A percentile compares a stretch with the other conserved stretches of the same genome.
Evolutionary conservation across 2,888 invertebrate genomes (phyloP).

Genomic region (Pedicia rivosa): DNA sequence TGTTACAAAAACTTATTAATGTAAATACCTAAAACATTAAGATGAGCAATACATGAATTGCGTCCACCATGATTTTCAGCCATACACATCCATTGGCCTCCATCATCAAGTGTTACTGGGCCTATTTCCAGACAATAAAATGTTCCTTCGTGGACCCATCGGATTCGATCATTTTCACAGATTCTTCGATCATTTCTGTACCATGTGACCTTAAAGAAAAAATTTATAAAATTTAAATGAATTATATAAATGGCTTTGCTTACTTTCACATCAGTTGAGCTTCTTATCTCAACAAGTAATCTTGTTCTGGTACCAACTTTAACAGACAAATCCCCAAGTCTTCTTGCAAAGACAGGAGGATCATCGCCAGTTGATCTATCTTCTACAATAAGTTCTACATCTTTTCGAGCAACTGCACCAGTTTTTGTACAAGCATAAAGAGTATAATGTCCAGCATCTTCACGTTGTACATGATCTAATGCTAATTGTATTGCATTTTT

Average conservation of each 20-base stretch:
- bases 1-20: slow-evolving; percentile 30
- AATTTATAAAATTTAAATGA: not conserved
- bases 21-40: slow-evolving; percentile 41
- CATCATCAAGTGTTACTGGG: slow-evolving; percentile 65
- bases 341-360: slow-evolving; percentile 68
- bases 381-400: slow-evolving; percentile 39
- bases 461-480: slow-evolving; percentile 54
- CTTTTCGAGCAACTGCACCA: slow-evolving; percentile 35
- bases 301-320: slow-evolving; percentile 80
- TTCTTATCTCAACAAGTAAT: slow-evolving; percentile 69
- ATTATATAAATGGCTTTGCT: no score
- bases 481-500: slow-evolving; percentile 53
- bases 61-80: slow-evolving; percentile 62
- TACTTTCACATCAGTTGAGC: slow-evolving; percentile 65
- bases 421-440: slow-evolving; percentile 44
- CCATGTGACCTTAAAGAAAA: slow-evolving; percentile 57
- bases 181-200: slow-evolving; percentile 66
- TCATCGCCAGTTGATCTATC: slow-evolving; percentile 46
- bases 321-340: slow-evolving; percentile 71
- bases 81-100: slow-evolving; percentile 72
- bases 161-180: slow-evolving; percentile 56
- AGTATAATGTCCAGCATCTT: slow-evolving; percentile 61
- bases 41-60: slow-evolving; percentile 56
- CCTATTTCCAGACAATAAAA: slow-evolving; percentile 74
- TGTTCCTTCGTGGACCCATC: slow-evolving; percentile 65